Percentiles rank a stretch among this genome's conserved stretches.
phyloP scores from a whole-genome alignment of 1,140 invertebrate species.

The Trachymyrmex cornetzi region DNA sequence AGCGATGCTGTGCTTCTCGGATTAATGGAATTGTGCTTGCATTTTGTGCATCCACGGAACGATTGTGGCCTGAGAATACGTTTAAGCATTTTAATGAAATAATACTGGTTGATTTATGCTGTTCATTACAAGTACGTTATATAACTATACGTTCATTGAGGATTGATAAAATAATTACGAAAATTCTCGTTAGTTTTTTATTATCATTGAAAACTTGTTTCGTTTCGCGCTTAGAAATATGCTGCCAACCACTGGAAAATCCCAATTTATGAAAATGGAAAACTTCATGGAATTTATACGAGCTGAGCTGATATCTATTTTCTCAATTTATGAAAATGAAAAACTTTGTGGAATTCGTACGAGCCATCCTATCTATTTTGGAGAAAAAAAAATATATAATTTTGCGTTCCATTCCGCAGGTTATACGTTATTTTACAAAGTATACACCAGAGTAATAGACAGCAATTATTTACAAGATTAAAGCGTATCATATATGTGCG shows the following conservation, averaged over 20 bases:
- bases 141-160: not conserved
- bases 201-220: slow-evolving; percentile 22
- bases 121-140: not conserved
- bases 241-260: slow-evolving; percentile 40
- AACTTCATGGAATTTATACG: slow-evolving; percentile 62
- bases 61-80: not conserved
- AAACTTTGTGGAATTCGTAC: slow-evolving; percentile 57
- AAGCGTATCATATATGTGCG: not conserved
- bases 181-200: not conserved
- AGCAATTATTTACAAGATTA: slow-evolving; percentile 41
- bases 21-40: not conserved
- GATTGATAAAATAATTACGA: not conserved
- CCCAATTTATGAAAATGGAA: slow-evolving; percentile 63
- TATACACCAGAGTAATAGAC: slow-evolving; percentile 33
- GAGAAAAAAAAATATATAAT: slow-evolving; percentile 29
- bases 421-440: slow-evolving; percentile 44
- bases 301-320: slow-evolving; percentile 58
- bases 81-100: not conserved
- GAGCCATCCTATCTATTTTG: slow-evolving; percentile 48
- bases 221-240: slow-evolving; percentile 31
- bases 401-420: slow-evolving; percentile 31
- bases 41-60: not conserved
- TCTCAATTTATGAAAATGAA: slow-evolving; percentile 65
- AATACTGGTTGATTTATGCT: not conserved
- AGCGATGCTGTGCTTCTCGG: not conserved